These are phyloP conservation scores for Athripsodes cinereus DNA, from an alignment of 2,888 invertebrate genomes.

Conservation along the genomic window DNA sequence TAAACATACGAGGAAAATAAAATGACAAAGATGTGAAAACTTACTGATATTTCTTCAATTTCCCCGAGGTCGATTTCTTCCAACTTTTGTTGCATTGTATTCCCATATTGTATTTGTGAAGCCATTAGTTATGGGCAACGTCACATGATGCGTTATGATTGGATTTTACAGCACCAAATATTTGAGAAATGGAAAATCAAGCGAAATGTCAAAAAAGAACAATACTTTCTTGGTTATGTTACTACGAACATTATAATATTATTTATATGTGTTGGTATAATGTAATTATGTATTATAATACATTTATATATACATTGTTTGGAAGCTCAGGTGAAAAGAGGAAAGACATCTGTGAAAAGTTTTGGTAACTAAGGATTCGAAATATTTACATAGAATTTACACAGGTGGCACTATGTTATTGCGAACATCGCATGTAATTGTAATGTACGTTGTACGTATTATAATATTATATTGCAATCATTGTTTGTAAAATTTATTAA, in stretches of 20 bases:
- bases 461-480: no score
- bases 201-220: not conserved
- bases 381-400: no score
- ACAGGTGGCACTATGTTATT: no score
- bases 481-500: no score
- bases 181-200: not conserved
- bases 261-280: conserved; percentile 11
- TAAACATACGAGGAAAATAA: not conserved
- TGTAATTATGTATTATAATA: no score
- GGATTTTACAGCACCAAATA: conserved; percentile 6
- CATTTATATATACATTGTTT: no score
- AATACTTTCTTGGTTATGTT: conserved; percentile 23
- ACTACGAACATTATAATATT: conserved; percentile 18
- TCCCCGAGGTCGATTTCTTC: conserved; percentile 74
- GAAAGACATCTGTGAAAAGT: no score
- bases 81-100: conserved; percentile 47
- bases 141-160: conserved; percentile 40
- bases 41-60: conserved; percentile 67
- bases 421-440: no score
- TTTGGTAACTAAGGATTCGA: no score
- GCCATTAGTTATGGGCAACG: conserved; percentile 48
- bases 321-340: no score
- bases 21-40: conserved; percentile 16
- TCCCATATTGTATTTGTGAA: conserved; percentile 32
- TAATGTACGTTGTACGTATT: no score